These are phyloP conservation scores for Pasiphila rectangulata DNA, from an alignment of 2,888 invertebrate genomes.

Conservation along the genomic window DNA sequence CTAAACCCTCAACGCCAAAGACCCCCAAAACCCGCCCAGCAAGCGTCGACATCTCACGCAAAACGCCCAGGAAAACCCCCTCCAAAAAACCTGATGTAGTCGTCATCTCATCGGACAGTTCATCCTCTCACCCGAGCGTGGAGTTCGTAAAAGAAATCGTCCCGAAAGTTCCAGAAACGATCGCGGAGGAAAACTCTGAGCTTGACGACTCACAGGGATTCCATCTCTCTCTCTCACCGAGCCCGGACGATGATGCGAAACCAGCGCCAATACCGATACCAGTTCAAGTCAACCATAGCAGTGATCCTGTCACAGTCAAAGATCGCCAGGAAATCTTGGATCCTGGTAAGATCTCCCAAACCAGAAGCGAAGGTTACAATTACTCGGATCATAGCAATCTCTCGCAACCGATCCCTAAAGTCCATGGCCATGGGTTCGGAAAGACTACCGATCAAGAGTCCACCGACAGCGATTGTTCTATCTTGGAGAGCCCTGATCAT, in stretches of 20 bases:
- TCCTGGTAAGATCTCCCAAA: conserved; percentile 46
- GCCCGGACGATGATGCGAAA: conserved; percentile 44
- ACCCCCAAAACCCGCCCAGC: conserved; percentile 63
- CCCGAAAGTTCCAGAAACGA: conserved; percentile 51
- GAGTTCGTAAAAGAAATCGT: conserved; percentile 56
- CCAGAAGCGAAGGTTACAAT: conserved; percentile 58
- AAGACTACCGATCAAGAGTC: conserved; percentile 70
- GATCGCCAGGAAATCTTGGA: conserved; percentile 52
- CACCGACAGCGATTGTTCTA: conserved; percentile 65
- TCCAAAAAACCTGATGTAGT: conserved; percentile 23
- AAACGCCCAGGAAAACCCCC: conserved; percentile 50
- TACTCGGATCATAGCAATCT: conserved; percentile 55
- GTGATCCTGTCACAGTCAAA: conserved; percentile 56
- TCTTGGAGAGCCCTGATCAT: conserved; percentile 65
- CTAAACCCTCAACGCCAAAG: conserved; percentile 58
- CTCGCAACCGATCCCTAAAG: conserved; percentile 48
- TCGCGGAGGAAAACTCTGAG: conserved; percentile 55
- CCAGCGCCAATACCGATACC: conserved; percentile 10
- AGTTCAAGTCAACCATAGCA: conserved; percentile 41
- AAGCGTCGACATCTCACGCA: conserved; percentile 60
- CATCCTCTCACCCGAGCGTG: conserved; percentile 40
- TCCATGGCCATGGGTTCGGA: too few relatives aligned
- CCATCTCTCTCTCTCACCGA: conserved; percentile 61
- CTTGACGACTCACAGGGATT: conserved; percentile 70
- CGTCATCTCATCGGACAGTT: conserved; percentile 7